A percentile compares a stretch with the other conserved stretches of the same genome.
Evolutionary conservation across 2,888 invertebrate genomes (phyloP).

Genomic region (Venusia cambrica): DNA sequence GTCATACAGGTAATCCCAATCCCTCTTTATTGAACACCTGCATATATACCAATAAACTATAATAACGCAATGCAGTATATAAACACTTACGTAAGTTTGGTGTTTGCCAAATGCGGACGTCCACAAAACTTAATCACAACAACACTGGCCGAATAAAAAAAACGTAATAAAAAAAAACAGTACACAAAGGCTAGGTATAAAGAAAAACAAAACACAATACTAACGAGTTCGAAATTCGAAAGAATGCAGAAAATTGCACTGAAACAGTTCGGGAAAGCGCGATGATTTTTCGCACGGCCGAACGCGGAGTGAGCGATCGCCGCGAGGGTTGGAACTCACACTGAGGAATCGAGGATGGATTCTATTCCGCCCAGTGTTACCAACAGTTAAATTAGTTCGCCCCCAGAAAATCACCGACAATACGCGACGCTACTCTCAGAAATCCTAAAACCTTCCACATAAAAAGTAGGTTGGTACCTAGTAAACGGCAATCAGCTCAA

Average conservation of each 20-base stretch:
- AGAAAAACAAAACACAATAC: conserved; percentile 39
- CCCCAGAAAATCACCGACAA: too few relatives aligned
- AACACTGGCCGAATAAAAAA: conserved; percentile 42
- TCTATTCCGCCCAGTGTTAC: conserved; percentile 40
- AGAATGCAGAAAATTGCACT: conserved; percentile 60
- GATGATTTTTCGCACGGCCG: conserved; percentile 34
- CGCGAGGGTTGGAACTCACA: conserved; percentile 48
- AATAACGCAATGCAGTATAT: conserved; percentile 72
- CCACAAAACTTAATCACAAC: conserved; percentile 43
- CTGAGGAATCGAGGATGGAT: conserved; percentile 40
- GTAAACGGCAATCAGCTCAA: too few relatives aligned
- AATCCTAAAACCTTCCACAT: too few relatives aligned
- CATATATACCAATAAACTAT: conserved; percentile 19
- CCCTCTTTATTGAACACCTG: too few relatives aligned
- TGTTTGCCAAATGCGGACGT: conserved; percentile 53
- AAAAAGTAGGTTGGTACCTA: too few relatives aligned
- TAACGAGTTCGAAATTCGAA: conserved; percentile 33
- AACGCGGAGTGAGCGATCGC: conserved; percentile 38
- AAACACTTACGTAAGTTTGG: conserved; percentile 75
- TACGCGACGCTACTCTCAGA: too few relatives aligned
- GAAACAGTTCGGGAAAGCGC: conserved; percentile 54
- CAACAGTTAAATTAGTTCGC: too few relatives aligned
- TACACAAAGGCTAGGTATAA: conserved; percentile 29
- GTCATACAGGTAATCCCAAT: too few relatives aligned
- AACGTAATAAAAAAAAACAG: conserved; percentile 40